These are phyloP conservation scores for Drosophila lacteicornis DNA, from an alignment of 1,140 invertebrate species.

Conservation along the genomic window DNA sequence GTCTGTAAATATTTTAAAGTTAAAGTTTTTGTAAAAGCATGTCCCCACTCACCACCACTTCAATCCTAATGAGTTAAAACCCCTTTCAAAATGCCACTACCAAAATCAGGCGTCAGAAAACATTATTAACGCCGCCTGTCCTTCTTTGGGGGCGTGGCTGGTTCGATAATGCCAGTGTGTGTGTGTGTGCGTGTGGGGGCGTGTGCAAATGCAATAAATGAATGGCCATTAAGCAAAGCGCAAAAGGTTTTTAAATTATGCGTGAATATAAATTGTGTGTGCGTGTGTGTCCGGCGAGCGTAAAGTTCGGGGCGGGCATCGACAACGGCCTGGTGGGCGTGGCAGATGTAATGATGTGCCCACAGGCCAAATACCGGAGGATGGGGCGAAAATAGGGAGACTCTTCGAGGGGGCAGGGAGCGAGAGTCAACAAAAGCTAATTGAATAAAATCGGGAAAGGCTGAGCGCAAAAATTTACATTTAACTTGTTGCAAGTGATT, in stretches of 20 bases:
- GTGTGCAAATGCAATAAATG: conserved; percentile 68
- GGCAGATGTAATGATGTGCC: conserved; percentile 44
- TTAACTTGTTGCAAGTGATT: conserved; percentile 61
- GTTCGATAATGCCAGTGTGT: conserved; percentile 16
- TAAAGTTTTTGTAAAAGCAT: too few species aligned
- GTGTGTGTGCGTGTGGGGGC: conserved; percentile 25
- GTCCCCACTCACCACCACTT: neutral
- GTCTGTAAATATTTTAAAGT: neutral
- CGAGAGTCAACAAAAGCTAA: conserved; percentile 34
- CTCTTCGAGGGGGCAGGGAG: neutral
- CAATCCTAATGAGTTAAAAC: conserved; percentile 3
- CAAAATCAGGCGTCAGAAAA: conserved; percentile 28
- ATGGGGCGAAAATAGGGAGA: conserved; percentile 3
- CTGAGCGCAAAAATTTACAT: conserved; percentile 29
- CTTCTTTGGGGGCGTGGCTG: conserved; percentile 29
- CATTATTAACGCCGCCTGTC: conserved; percentile 33
- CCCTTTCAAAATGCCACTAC: conserved; percentile 6
- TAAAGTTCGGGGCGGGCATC: conserved; percentile 13
- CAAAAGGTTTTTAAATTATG: conserved; percentile 68
- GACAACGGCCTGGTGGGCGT: conserved; percentile 21
- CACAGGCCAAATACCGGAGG: conserved; percentile 9
- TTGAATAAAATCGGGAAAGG: conserved; percentile 54
- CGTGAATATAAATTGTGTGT: conserved; percentile 49
- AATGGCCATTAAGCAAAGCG: conserved; percentile 63
- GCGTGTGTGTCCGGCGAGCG: conserved; percentile 7